Evolutionary conservation across 1,140 invertebrate genomes (phyloP), one percentile per base, ranked within the genome.

Genomic region (Belonocnema kinseyi): DNA sequence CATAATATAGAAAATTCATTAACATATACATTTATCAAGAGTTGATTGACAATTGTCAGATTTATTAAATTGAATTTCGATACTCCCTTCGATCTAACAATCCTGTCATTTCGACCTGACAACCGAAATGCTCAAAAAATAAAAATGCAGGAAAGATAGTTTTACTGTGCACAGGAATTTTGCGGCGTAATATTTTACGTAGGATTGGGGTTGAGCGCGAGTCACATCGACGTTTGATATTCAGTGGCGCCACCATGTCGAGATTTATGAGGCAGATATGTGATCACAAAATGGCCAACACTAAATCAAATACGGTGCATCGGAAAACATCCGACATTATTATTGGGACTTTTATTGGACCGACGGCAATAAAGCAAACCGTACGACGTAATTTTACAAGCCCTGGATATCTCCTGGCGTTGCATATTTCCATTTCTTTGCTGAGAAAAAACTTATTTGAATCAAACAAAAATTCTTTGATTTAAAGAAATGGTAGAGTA

Each of bases 241-340:
- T 92, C 90, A 90, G 90, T 92, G 90, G 91, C 91, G 90, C 91
- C 91, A 90, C 89, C 86, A 85, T 85, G 85, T 81, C 84, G 90
- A 90, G 91, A 92, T 92, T 91, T 92, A 92, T 90, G 91, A 91
- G 88, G 89, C 90, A 92, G 91, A 92, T 92, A 92, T 90, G 91
- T 90, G 90, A 92, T 92, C 91, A 90, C 91, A 92, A 92, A 91
- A 92, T 91, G 91, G 90, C 91, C 89, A 89, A 88, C 88, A 90
- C 89, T 92, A 92, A 92, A 92, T 92, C 91, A 92, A 91, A 91
- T 89, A 89, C 90, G 90, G 90, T 90, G 90, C 90, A 91, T 91
- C 89, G 90, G 90, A 91, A 92, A 92, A 92, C 90, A 91, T 90
- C 88, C 90, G 88, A 91, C 90, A 92, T 92, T 92, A 92, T 92